phyloP scores from a whole-genome alignment of 2,797 vertebrate species.

The Malacoctenus gilli region DNA sequence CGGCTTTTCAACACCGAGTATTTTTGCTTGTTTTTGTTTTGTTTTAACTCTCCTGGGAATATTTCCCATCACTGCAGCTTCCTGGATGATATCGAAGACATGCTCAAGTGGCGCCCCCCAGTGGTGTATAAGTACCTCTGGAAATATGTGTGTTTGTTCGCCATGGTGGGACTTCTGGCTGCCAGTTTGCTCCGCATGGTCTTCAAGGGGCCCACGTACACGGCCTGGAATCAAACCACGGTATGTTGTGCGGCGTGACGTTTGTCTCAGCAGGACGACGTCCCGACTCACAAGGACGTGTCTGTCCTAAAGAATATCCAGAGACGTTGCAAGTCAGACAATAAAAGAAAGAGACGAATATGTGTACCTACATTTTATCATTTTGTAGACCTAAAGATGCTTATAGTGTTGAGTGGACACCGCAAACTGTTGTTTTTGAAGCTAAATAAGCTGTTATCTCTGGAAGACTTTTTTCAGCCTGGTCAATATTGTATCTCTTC shows the following conservation, averaged over 20 bases:
- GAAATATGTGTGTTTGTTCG: constrained; percentile 81
- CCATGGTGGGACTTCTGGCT: constrained; percentile 80
- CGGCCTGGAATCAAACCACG: constrained; percentile 83
- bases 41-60: background rate
- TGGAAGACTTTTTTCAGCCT: too few species aligned
- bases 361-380: too few species aligned
- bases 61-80: constrained; percentile 74
- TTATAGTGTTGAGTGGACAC: too few species aligned
- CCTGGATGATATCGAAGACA: constrained; percentile 80
- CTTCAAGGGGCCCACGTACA: constrained; percentile 79
- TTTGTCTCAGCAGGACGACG: too few species aligned
- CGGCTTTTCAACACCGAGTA: background rate
- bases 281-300: too few species aligned
- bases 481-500: too few species aligned
- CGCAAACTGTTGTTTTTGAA: too few species aligned
- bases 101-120: constrained; percentile 83
- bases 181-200: constrained; percentile 77
- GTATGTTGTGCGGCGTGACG: constrained; percentile 70
- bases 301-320: too few species aligned
- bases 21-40: background rate
- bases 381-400: too few species aligned
- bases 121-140: constrained; percentile 85
- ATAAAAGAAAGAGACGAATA: too few species aligned
- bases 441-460: too few species aligned
- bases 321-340: too few species aligned